Evolutionary conservation across 2,888 invertebrate species (phyloP).

Genomic region (Stomorhina lunata): DNA sequence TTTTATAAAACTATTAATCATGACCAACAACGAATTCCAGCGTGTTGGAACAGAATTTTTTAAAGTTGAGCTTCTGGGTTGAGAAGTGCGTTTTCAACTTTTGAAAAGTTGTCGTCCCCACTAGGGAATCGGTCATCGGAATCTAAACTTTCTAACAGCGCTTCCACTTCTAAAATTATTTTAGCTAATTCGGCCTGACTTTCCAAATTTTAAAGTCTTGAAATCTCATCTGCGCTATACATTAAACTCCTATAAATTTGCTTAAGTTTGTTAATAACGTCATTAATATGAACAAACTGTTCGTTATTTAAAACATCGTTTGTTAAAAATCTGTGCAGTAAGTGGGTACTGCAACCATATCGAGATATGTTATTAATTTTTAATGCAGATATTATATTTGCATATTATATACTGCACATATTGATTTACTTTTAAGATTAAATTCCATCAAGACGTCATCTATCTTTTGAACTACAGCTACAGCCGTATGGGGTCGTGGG

Average conservation of each 20-base stretch:
- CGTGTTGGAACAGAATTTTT: neutral
- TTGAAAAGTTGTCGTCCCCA: neutral
- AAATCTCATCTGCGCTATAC: conserved; percentile 3
- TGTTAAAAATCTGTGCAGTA: neutral
- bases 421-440: neutral
- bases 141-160: neutral
- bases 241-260: neutral
- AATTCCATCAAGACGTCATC: neutral
- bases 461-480: neutral
- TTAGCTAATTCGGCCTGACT: neutral
- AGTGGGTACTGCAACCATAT: neutral
- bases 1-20: neutral
- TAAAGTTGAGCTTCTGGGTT: neutral
- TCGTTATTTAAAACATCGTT: neutral
- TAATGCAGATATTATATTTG: neutral
- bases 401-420: neutral
- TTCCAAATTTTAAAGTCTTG: neutral
- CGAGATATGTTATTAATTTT: neutral
- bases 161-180: neutral
- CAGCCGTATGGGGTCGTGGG: no score
- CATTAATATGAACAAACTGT: neutral
- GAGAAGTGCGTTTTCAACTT: no score
- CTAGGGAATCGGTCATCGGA: neutral
- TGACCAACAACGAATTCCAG: neutral
- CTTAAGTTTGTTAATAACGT: neutral